Evolutionary conservation across 2,797 vertebrate genomes (phyloP), one percentile per base, ranked within the genome.

Genomic region (Acanthurus lineatus): DNA sequence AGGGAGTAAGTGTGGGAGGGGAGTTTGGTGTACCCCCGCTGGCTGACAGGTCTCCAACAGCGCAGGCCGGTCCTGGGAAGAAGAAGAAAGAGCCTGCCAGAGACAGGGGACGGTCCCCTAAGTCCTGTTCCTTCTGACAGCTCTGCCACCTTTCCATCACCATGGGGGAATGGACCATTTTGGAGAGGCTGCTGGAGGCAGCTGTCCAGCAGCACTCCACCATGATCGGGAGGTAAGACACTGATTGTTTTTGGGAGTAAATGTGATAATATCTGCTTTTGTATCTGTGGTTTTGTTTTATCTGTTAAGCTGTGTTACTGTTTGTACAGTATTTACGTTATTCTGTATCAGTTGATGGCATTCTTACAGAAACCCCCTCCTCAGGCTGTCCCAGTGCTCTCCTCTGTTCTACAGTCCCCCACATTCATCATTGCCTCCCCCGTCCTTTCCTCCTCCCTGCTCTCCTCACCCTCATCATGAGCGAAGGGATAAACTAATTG

Each of bases 191-290:
- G 92, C 95, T 97, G 92, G 96, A 97, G 93, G 96, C 96, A 54
- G 96, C 96, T 64, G 96, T 97, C 83, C 96, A 97, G 94, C 96
- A 97, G 95, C 96, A 97, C 92, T 97, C 96, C 57, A 97, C 96
- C 81, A 97, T 97, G 96, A 97, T 97, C 25, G 95, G 96, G 71
- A 94, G 96, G 96, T 96, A 95, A 94, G 95, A 42, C 53, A 5
- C 59, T 19, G 49, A 52, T 66, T 0, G 5, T 14, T 65, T 64
- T 48, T 51, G 51, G 71, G 58, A 76, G 57, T 35, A 5, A 52
- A 58, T 35, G 57, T 79, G 35, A 52, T 32, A n/a, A 54, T 69
- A 40, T 75, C 9, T 58, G 42, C 1, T 77, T 20, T 42, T 53
- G 22, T 32, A 3, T 59, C 42, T 19, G 2, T 4, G 42, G 9